These are phyloP conservation scores for Rattus rattus DNA, from an alignment of 2,113 vertebrate genomes.

Conservation along the genomic window DNA sequence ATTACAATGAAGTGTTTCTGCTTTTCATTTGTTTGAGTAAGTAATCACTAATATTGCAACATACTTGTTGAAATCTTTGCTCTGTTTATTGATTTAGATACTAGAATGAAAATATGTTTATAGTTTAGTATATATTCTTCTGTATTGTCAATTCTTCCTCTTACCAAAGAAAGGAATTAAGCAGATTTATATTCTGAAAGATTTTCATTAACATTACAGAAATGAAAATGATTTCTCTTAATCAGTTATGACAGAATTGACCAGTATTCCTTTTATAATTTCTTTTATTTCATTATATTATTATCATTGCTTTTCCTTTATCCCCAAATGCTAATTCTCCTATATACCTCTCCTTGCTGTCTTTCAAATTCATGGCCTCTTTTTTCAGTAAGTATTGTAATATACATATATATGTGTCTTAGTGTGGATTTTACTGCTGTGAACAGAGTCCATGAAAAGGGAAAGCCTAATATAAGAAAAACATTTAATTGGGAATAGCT, in stretches of 20 bases:
- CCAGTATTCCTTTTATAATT: neutral
- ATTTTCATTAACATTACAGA: neutral
- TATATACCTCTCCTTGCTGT: neutral
- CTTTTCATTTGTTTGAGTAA: constrained; percentile 18
- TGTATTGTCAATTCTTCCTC: neutral
- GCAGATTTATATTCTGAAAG: constrained; percentile 14
- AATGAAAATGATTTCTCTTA: constrained; percentile 40
- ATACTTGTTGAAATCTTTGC: neutral
- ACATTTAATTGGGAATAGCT: too few species aligned
- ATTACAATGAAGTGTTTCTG: neutral
- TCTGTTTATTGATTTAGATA: neutral
- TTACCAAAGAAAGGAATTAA: neutral
- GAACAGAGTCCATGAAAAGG: too few species aligned
- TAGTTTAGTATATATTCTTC: neutral
- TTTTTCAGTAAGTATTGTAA: neutral
- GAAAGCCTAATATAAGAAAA: too few species aligned
- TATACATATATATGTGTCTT: neutral
- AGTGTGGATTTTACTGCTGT: too few species aligned
- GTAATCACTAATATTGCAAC: neutral
- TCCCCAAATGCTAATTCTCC: neutral
- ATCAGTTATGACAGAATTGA: constrained; percentile 12
- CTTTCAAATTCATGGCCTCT: neutral
- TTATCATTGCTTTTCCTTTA: neutral
- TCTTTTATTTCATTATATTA: neutral
- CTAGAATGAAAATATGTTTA: neutral